Evolutionary conservation across 2,113 vertebrate genomes (phyloP).

Genomic region (Spilogale gracilis): DNA sequence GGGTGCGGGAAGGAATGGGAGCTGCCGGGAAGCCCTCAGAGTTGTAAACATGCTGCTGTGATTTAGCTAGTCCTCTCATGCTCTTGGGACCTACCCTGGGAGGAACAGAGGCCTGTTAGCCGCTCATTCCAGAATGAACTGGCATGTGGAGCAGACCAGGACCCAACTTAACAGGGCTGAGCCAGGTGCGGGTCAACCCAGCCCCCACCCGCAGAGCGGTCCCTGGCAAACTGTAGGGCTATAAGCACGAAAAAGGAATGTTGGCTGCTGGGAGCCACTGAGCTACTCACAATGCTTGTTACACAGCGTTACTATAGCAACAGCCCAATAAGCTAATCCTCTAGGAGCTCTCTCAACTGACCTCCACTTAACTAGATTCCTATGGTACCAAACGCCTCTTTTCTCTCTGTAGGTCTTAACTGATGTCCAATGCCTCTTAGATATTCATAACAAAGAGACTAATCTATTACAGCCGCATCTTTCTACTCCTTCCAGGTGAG

Average conservation of each 20-base stretch:
- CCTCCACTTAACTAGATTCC: not conserved
- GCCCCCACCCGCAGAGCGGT: not conserved
- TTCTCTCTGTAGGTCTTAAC: not conserved
- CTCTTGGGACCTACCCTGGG: not conserved
- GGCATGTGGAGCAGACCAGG: not conserved
- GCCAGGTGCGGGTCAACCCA: not conserved
- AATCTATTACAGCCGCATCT: not conserved
- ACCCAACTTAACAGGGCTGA: not conserved
- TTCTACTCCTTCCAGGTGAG: not conserved
- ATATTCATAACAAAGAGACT: not conserved
- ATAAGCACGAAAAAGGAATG: not conserved
- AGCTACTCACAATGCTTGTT: not conserved
- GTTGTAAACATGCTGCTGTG: no score
- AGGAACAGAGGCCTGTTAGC: not conserved
- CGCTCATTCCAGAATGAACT: not conserved
- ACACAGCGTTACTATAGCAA: not conserved
- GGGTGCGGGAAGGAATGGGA: not conserved
- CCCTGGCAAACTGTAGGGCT: not conserved
- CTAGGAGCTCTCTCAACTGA: not conserved
- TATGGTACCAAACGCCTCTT: not conserved
- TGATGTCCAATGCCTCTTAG: not conserved
- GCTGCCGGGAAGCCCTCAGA: not conserved
- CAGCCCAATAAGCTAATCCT: not conserved
- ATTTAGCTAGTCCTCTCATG: not conserved
- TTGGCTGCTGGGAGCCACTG: not conserved